phyloP scores from a whole-genome alignment of 2,797 vertebrate species.

The Neosalanx taihuensis region DNA sequence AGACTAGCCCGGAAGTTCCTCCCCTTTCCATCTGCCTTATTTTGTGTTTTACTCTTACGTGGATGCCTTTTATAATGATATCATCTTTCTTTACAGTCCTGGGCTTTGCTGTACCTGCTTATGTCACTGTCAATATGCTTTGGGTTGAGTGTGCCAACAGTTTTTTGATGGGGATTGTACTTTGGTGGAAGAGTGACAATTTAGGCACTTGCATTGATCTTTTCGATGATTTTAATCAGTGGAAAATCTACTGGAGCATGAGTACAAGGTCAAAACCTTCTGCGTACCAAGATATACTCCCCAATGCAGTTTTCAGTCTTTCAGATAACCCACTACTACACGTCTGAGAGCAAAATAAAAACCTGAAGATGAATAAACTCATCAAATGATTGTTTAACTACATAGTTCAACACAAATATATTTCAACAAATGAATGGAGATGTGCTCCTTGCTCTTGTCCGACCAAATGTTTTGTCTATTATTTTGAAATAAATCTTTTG shows the following conservation, averaged over 20 bases:
- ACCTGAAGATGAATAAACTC: not conserved
- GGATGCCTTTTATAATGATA: conserved; percentile 64
- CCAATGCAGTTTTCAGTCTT: not conserved
- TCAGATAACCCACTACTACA: not conserved
- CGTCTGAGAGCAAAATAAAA: conserved; percentile 5
- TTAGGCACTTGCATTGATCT: conserved; percentile 42
- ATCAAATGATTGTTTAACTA: too few species aligned
- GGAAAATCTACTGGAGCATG: conserved; percentile 64
- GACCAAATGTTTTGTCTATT: not conserved
- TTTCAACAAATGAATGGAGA: too few species aligned
- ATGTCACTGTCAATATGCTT: conserved; percentile 65
- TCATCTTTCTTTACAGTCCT: conserved; percentile 35
- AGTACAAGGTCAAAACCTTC: conserved; percentile 42
- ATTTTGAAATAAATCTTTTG: not conserved
- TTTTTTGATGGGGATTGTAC: conserved; percentile 50
- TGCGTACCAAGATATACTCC: not conserved
- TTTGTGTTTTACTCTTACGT: conserved; percentile 57
- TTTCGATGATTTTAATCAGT: conserved; percentile 64
- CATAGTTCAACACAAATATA: too few species aligned
- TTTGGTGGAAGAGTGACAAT: conserved; percentile 56
- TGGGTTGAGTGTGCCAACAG: conserved; percentile 73
- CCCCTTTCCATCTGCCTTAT: conserved; percentile 59
- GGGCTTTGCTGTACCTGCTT: conserved; percentile 56
- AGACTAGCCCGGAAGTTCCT: conserved; percentile 2
- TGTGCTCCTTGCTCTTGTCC: not conserved